These are phyloP conservation scores for Andinoacara biseriatus DNA, from an alignment of 2,113 vertebrate genomes.

Conservation along the genomic window DNA sequence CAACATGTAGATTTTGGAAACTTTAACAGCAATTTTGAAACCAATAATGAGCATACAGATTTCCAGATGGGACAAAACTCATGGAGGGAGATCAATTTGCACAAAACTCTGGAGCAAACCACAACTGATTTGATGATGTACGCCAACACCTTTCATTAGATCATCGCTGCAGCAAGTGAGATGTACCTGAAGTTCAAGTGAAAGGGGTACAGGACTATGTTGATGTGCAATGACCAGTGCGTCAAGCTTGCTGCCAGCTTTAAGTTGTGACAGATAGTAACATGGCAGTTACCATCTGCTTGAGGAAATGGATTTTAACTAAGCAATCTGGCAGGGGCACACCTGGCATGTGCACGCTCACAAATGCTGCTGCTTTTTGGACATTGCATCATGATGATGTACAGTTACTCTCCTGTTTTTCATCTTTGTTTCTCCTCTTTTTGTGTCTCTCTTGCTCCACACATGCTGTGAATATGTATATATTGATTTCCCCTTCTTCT, in stretches of 20 bases:
- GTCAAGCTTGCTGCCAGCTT: too few species aligned
- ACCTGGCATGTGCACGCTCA: neutral
- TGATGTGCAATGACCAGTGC: neutral
- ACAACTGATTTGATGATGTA: neutral
- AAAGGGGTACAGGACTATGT: neutral
- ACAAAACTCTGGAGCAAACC: neutral
- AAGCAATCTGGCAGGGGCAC: slow-evolving; percentile 11
- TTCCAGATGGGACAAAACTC: neutral
- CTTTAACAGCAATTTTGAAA: neutral
- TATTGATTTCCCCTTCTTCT: slow-evolving; percentile 29
- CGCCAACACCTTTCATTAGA: neutral
- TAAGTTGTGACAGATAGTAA: neutral
- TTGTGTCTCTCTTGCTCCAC: neutral
- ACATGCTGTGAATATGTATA: neutral
- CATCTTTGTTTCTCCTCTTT: neutral
- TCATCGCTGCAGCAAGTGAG: neutral
- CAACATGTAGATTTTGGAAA: neutral
- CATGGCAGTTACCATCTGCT: neutral
- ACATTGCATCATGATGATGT: neutral
- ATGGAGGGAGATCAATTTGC: neutral
- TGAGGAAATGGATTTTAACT: neutral
- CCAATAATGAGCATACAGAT: neutral
- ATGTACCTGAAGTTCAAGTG: neutral
- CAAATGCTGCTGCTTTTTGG: slow-evolving; percentile 6
- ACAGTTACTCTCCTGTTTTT: neutral